These are phyloP conservation scores for Glomeris maerens DNA, from an alignment of 1,140 invertebrate species.

Conservation along the genomic window DNA sequence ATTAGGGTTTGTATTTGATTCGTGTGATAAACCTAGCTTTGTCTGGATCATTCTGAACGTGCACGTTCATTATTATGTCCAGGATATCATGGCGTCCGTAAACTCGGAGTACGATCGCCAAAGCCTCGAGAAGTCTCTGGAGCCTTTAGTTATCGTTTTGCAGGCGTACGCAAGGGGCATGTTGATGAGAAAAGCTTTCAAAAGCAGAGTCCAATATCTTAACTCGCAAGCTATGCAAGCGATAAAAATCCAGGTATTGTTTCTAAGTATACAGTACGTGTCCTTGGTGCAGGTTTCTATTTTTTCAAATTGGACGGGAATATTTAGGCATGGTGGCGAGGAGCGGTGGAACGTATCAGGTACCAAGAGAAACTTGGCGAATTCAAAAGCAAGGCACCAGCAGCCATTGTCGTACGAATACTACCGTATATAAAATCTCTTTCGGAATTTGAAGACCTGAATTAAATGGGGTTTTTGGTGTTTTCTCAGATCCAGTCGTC, in stretches of 20 bases:
- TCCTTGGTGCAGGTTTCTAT: constrained; percentile 6
- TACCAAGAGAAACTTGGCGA: constrained; percentile 23
- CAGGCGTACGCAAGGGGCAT: constrained; percentile 50
- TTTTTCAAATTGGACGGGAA: too few relatives aligned
- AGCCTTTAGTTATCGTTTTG: constrained; percentile 31
- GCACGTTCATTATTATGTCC: background rate
- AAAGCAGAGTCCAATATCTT: constrained; percentile 35
- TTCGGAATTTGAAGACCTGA: background rate
- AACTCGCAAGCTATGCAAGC: constrained; percentile 38
- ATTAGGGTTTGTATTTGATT: background rate
- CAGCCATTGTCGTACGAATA: background rate
- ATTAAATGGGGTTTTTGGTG: background rate
- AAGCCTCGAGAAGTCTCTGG: constrained; percentile 18
- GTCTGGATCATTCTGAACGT: background rate
- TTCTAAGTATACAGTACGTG: constrained; percentile 2
- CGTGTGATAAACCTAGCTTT: background rate
- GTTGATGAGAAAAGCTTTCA: constrained; percentile 40
- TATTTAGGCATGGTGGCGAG: constrained; percentile 49
- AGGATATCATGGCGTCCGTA: constrained; percentile 23
- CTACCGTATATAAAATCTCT: background rate
- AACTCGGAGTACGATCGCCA: constrained; percentile 27
- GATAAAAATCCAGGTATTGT: constrained; percentile 38
- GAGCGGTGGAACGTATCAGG: constrained; percentile 33
- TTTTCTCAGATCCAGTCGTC: constrained; percentile 25
- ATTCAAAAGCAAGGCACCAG: background rate